These are phyloP conservation scores for Zoanthus gigantus DNA, from an alignment of 92 coral and sea anemone species.

Conservation along the genomic window DNA sequence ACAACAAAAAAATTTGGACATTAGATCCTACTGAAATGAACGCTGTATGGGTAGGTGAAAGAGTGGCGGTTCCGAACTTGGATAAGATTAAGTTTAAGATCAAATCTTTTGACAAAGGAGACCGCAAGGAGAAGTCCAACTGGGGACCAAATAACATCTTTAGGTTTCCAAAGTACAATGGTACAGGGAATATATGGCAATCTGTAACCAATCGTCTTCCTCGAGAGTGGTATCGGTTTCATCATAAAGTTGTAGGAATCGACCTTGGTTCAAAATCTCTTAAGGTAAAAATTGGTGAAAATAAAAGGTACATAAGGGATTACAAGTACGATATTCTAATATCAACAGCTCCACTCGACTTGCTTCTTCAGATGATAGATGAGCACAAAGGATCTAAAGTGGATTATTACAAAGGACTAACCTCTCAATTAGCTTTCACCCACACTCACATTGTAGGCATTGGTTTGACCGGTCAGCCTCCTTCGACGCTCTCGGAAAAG, in stretches of 20 bases:
- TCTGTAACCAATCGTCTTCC: constrained; percentile 65
- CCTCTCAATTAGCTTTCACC: constrained; percentile 50
- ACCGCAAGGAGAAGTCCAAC: not conserved
- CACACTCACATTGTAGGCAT: constrained; percentile 70
- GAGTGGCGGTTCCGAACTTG: constrained; percentile 75
- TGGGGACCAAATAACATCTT: constrained; percentile 77
- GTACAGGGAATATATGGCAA: constrained; percentile 76
- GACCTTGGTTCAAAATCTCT: constrained; percentile 44
- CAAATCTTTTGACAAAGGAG: constrained; percentile 33
- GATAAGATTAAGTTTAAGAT: constrained; percentile 55
- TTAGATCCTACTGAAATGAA: constrained; percentile 73
- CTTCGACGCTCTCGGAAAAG: constrained; percentile 47
- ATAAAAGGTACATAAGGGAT: not conserved
- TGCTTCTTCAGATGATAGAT: constrained; percentile 49
- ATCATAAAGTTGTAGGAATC: constrained; percentile 51
- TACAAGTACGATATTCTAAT: constrained; percentile 53
- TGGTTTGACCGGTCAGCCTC: constrained; percentile 67
- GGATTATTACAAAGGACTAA: constrained; percentile 17
- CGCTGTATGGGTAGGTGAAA: constrained; percentile 71
- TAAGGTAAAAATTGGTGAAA: constrained; percentile 19
- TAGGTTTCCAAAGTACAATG: constrained; percentile 65
- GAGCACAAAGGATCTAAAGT: constrained; percentile 13
- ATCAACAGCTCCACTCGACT: constrained; percentile 66
- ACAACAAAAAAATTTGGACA: constrained; percentile 75
- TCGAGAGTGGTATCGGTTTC: constrained; percentile 51